Evolutionary conservation across 2,113 vertebrate genomes (phyloP), one percentile per base, ranked within the genome.

Genomic region (Rhinopomastus cyanomelas): DNA sequence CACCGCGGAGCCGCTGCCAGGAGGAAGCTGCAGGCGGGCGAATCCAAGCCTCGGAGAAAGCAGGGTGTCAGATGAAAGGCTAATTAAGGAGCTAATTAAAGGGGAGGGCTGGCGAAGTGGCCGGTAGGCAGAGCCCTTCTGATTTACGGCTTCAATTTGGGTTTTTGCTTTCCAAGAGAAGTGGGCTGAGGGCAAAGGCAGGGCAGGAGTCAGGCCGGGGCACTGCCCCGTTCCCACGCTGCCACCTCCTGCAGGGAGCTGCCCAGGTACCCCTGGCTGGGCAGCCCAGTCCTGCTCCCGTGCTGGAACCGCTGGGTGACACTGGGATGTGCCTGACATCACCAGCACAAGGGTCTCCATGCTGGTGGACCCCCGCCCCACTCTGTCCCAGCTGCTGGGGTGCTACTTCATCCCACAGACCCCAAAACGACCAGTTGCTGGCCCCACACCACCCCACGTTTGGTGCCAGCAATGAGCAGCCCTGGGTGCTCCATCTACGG

Each of bases 11-110:
- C 7, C 1, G 34, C 81, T 39, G 36, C 46, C 0, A 17, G 86
- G 34, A 86, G 68, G 44, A 25, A 29, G 61, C 48, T 1, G 55
- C 60, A 46, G 83, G 88, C 19, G 2, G 56, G 52, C 15, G 77
- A 91, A 90, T 71, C 68, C 11, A 11, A 91, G 73, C 88, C 88
- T 71, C 3, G 3, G 81, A 86, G 86, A 90, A 84, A 90, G 36
- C 68, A 3, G 2, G 67, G 83, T 3, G 61, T 34, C 11, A 90
- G 80, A 88, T 91, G 93, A 92, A 88, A 92, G 90, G 57, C 76
- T 94, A 78, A 93, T 96, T 94, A 95, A 90, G 64, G 71, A 83
- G 81, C 82, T 95, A 94, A 96, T 95, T 94, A 95, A 95, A 95
- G 34, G 92, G 88, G 85, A 95, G 77, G 73, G 39, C 85, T 0